Base-by-base conservation (phyloP, 2,113 vertebrate genomes). In the Ramphastos sulfuratus region DNA sequence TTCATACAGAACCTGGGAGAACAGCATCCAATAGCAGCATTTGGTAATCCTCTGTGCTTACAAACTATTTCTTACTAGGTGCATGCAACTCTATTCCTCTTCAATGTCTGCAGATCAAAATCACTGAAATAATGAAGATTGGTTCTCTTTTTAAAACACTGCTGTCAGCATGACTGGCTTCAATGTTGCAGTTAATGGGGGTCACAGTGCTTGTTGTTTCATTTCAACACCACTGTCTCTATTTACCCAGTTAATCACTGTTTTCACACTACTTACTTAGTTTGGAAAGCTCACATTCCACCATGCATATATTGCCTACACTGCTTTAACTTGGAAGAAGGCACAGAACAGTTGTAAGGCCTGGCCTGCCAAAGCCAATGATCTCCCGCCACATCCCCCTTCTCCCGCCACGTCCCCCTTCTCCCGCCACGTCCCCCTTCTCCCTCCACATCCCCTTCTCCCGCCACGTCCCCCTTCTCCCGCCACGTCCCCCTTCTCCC, bases 161-260 rank as follows among this genome's bases (percentile, higher is more conserved):
- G 14, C 10, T 82, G 52, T 81, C 42, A 94, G 63, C 30, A 70
- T 90, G 82, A 69, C 56, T 91, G 59, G 48, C 79, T 95, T 90
- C 78, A 92, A 13, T 94, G 89, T 92, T 91, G 54, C 28, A 77
- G 61, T 37, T 88, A 91, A 88, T 84, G 63, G 88, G 58, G 75
- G 76, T 95, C 85, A 90, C 54, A 65, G 39, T 56, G 37, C 79
- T 92, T 92, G 67, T 75, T 50, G 90, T 89, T 91, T 73, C 46
- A 58, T 89, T 88, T 92, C 81, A 89, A 48, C 5, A 31, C 23
- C 73, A 17, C 16, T 90, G 70, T 80, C 82, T 82, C 87, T 91
- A 76, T 89, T 96, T 94, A 92, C 64, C 63, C 77, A 60, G 74
- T 85, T 86, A 93, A 94, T 90, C 60, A 66, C 46, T 66, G 66